Evolutionary conservation across 1,140 invertebrate species (phyloP).

Genomic region (Diorhabda carinulata): DNA sequence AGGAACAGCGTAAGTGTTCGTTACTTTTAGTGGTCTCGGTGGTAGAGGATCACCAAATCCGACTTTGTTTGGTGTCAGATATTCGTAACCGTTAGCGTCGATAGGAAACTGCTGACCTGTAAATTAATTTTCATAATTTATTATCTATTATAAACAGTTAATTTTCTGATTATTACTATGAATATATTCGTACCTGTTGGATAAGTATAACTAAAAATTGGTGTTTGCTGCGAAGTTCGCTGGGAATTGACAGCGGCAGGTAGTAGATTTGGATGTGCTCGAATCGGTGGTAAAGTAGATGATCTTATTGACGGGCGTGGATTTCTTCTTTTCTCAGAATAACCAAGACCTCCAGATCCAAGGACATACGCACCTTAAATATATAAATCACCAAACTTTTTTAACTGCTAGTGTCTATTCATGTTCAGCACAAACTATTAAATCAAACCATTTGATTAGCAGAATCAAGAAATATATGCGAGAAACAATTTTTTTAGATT

Average conservation of each 20-base stretch:
- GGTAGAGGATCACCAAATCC: constrained; percentile 31
- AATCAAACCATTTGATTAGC: too few relatives aligned
- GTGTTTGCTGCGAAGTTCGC: constrained; percentile 10
- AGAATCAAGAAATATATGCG: too few relatives aligned
- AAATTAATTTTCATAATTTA: constrained; percentile 4
- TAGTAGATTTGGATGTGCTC: constrained; percentile 32
- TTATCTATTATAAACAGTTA: too few relatives aligned
- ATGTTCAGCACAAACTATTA: too few relatives aligned
- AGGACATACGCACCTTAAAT: constrained; percentile 34
- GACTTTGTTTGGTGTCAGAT: constrained; percentile 28
- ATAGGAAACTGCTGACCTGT: constrained; percentile 16
- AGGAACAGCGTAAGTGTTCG: constrained; percentile 30
- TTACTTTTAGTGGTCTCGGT: constrained; percentile 24
- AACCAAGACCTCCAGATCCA: constrained; percentile 36
- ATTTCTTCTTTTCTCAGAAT: constrained; percentile 31
- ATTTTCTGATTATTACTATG: neutral
- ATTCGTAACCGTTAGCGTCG: constrained; percentile 38
- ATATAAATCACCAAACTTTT: neutral
- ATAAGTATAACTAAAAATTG: constrained; percentile 18
- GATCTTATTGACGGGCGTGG: constrained; percentile 28
- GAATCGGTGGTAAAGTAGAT: constrained; percentile 31
- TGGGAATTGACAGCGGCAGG: constrained; percentile 35
- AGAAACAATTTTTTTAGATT: too few relatives aligned
- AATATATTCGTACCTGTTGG: constrained; percentile 1
- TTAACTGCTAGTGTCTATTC: too few relatives aligned